phyloP scores from a whole-genome alignment of 2,888 invertebrate genomes.

The Tetranychus piercei region DNA sequence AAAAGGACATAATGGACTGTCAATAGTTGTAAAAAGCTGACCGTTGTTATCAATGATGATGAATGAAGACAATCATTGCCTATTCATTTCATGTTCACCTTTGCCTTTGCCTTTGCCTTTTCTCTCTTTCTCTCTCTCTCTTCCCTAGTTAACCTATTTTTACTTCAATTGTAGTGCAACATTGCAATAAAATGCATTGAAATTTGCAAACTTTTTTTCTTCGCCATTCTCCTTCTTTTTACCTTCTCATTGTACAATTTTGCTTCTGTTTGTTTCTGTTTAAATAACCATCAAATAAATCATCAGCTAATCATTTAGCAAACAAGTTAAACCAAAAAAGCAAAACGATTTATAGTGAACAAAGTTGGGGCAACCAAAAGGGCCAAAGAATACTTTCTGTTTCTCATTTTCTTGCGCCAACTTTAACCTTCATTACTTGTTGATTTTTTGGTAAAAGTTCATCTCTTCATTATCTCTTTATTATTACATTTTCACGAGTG shows the following conservation, averaged over 20 bases:
- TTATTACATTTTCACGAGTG: background rate
- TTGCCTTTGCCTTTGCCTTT: background rate
- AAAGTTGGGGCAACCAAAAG: background rate
- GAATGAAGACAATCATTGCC: background rate
- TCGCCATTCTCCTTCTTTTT: background rate
- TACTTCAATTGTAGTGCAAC: no score
- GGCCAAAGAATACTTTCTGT: background rate
- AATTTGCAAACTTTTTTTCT: background rate
- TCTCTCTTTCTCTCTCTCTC: no score
- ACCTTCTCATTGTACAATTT: background rate
- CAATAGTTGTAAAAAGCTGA: background rate
- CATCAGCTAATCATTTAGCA: background rate
- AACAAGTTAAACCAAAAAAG: background rate
- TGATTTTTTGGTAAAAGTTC: background rate
- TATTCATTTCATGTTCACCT: no score
- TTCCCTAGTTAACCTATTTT: no score
- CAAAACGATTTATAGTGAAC: background rate
- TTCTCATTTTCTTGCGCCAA: background rate
- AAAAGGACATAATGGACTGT: background rate
- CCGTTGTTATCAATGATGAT: constrained; percentile 1
- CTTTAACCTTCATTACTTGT: no score
- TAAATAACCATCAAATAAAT: background rate
- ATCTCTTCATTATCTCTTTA: background rate
- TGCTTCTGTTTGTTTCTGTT: background rate
- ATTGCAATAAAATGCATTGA: no score